Evolutionary conservation across 2,888 invertebrate genomes (phyloP).

Genomic region (Taphrorychus bicolor): DNA sequence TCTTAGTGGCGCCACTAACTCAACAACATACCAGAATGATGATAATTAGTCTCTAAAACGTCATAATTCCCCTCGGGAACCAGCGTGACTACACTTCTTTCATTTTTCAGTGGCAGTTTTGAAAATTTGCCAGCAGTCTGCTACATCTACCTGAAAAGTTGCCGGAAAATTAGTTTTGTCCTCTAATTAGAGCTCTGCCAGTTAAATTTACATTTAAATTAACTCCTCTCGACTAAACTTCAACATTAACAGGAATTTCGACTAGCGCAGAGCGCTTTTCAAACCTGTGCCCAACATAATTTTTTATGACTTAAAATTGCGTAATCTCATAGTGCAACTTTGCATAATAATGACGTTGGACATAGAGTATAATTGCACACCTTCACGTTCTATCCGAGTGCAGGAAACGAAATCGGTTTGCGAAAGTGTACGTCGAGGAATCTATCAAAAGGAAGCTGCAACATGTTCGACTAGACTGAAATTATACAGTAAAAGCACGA

Average conservation of each 20-base stretch:
- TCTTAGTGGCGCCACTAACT: neutral
- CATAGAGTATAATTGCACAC: conserved; percentile 6
- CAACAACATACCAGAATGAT: conserved; percentile 2
- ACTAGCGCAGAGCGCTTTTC: too few species aligned
- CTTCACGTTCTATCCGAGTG: conserved; percentile 10
- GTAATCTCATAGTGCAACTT: too few species aligned
- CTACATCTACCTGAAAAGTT: conserved; percentile 19
- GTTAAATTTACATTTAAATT: conserved; percentile 28
- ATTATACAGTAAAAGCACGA: conserved; percentile 37
- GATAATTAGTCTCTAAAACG: conserved; percentile 7
- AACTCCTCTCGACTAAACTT: conserved; percentile 4
- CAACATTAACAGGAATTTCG: too few species aligned
- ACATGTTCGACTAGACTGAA: conserved; percentile 35
- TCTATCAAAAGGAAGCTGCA: conserved; percentile 36
- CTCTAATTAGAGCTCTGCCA: conserved; percentile 17
- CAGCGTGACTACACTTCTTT: neutral
- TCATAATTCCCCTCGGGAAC: neutral
- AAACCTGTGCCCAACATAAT: too few species aligned
- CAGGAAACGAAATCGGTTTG: conserved; percentile 32
- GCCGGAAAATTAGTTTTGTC: conserved; percentile 21
- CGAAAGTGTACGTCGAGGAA: conserved; percentile 21
- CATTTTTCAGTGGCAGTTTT: conserved; percentile 7
- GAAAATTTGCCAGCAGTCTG: conserved; percentile 14
- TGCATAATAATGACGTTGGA: neutral
- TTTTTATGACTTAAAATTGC: too few species aligned